Base-by-base conservation (phyloP, 2,113 vertebrate genomes). In the Chauna torquata region DNA sequence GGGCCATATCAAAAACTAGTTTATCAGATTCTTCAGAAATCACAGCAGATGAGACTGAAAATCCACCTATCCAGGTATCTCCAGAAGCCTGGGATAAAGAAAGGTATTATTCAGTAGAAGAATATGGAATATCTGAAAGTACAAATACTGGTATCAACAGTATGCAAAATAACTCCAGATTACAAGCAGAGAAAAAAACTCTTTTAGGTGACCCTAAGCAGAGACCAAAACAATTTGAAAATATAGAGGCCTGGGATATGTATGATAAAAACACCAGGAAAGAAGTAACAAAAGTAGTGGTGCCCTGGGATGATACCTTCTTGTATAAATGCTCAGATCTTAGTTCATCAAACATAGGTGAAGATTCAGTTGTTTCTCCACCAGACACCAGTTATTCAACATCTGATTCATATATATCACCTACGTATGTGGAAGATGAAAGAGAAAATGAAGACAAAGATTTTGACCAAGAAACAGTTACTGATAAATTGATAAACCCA, bases 361-460 rank as follows among this genome's bases (percentile, higher is more conserved):
- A 98, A 86, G 98, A 98, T 75, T 94, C 96, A 5, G 90, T 97
- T 95, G 92, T 98, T 91, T 98, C 98, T 75, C 97, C 98, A 62
- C 98, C 97, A 86, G 98, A 98, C 50, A 98, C 98, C 82, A 98
- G 98, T 92, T 98, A 98, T 69, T 98, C 98, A 81, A 98, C 98
- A 3, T 98, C 98, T 91, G 98, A 98, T 75, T 98, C 98, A 30
- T 98, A 98, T 25, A 25, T 98, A 36, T 98, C 98, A 36, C 98
- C 98, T 54, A 98, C 98, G 9, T 98, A 91, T 72, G 91, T 93
- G 61, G 98, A 96, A 90, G 97, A 98, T 1, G 97, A 98, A 64
- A 97, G 93, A 94, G 98, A 98, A 94, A 82, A 64, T 24, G 97
- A 96, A 45, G 95, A 79, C 42, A 94, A 94, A 62, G 69, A 91